Conservation (phyloP, 2,888 invertebrate genomes). For the Schizotus pectinicornis region DNA sequence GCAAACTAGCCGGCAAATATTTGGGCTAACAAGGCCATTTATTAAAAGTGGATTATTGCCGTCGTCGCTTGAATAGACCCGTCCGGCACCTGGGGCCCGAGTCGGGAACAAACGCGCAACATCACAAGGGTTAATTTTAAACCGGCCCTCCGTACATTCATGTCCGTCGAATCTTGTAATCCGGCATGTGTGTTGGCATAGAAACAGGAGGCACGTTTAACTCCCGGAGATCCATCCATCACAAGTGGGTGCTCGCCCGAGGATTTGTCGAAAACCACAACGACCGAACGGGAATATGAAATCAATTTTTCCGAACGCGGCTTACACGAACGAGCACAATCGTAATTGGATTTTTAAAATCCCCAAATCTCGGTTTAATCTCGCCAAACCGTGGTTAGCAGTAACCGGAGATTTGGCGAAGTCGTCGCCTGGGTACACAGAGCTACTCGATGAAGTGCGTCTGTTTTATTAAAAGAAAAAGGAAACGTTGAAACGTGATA, state of each 20-base stretch:
- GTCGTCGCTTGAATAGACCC: conserved; percentile 8
- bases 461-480: too few species aligned
- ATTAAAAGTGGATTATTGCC: conserved; percentile 18
- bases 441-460: too few species aligned
- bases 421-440: too few species aligned
- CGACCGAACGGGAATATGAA: too few species aligned
- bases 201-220: conserved; percentile 18
- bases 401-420: too few species aligned
- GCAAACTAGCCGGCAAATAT: conserved; percentile 12
- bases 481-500: too few species aligned
- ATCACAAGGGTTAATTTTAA: conserved; percentile 22
- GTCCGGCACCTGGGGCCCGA: conserved; percentile 16
- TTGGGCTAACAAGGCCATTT: conserved; percentile 16
- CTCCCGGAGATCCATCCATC: conserved; percentile 19
- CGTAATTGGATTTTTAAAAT: not conserved
- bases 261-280: not conserved
- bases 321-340: too few species aligned
- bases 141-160: conserved; percentile 7
- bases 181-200: conserved; percentile 13
- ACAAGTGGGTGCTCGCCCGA: conserved; percentile 1
- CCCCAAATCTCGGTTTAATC: too few species aligned
- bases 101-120: conserved; percentile 12
- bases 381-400: too few species aligned
- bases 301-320: not conserved
- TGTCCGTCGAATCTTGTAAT: conserved; percentile 21